Evolutionary conservation across 2,888 invertebrate species (phyloP).

Genomic region (Serripes groenlandicus): DNA sequence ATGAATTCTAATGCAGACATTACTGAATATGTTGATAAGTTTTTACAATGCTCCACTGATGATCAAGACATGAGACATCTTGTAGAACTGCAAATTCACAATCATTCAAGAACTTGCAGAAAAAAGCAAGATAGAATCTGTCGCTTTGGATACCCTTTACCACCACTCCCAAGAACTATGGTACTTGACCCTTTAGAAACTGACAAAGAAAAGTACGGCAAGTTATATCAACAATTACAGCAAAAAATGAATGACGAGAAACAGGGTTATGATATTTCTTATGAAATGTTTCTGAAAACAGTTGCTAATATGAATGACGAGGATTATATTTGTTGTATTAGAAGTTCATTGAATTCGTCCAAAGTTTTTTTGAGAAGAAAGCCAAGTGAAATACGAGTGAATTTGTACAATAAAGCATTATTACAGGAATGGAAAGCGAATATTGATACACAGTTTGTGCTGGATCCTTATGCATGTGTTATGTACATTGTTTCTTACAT

Average conservation of each 20-base stretch:
- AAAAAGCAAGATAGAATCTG: slow-evolving; percentile 34
- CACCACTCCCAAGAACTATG: slow-evolving; percentile 31
- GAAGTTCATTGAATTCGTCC: slow-evolving; percentile 43
- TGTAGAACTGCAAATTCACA: slow-evolving; percentile 58
- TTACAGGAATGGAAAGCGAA: slow-evolving; percentile 53
- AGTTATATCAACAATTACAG: slow-evolving; percentile 13
- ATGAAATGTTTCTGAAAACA: slow-evolving; percentile 31
- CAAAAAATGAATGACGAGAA: slow-evolving; percentile 31
- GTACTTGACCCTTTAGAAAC: slow-evolving; percentile 34
- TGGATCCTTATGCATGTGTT: slow-evolving; percentile 48
- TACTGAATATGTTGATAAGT: slow-evolving; percentile 40
- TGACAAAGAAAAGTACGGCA: slow-evolving; percentile 9
- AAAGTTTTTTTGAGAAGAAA: slow-evolving; percentile 56
- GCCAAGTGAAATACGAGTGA: slow-evolving; percentile 55
- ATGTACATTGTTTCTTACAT: neutral
- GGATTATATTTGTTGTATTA: slow-evolving; percentile 53
- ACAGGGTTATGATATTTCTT: slow-evolving; percentile 41
- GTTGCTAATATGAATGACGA: slow-evolving; percentile 40
- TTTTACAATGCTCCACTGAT: slow-evolving; percentile 37
- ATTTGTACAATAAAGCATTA: slow-evolving; percentile 45
- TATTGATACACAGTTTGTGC: slow-evolving; percentile 49
- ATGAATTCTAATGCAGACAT: slow-evolving; percentile 30
- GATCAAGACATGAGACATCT: slow-evolving; percentile 17
- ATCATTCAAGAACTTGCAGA: slow-evolving; percentile 57
- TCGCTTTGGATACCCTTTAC: slow-evolving; percentile 13